These are phyloP conservation scores for Scaptomyza graminum DNA, from an alignment of 1,140 invertebrate genomes.

Conservation along the genomic window DNA sequence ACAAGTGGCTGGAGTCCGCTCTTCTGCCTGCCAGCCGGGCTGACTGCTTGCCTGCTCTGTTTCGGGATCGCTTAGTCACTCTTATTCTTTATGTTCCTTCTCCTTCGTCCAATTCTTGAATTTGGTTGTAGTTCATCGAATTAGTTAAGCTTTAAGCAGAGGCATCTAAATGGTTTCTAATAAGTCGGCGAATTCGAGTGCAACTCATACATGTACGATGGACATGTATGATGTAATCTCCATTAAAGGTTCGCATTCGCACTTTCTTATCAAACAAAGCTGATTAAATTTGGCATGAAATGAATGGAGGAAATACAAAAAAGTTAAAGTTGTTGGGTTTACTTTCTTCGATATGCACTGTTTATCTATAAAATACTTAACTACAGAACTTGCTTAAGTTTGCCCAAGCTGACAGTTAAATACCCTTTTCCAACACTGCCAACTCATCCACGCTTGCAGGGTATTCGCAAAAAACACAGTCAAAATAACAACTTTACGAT, in stretches of 20 bases:
- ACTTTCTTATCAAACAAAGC: constrained; percentile 33
- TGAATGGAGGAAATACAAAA: constrained; percentile 21
- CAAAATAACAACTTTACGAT: constrained; percentile 4
- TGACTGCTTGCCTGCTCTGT: constrained; percentile 13
- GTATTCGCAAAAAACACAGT: neutral
- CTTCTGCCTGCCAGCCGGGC: constrained; percentile 9
- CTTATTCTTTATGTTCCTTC: neutral
- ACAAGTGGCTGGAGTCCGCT: constrained; percentile 60
- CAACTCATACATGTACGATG: no score
- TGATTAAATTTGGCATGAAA: constrained; percentile 30
- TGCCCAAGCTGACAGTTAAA: no score
- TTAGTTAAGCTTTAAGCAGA: neutral
- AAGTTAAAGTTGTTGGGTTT: neutral
- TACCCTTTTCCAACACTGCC: no score
- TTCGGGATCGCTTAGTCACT: constrained; percentile 5
- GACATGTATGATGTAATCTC: constrained; percentile 49
- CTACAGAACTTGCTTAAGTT: no score
- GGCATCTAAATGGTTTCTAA: neutral
- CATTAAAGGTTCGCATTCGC: constrained; percentile 14
- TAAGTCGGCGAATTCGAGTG: no score
- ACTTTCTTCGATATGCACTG: neutral
- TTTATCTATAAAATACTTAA: constrained; percentile 14
- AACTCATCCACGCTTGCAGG: neutral
- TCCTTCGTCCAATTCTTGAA: neutral
- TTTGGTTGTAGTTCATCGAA: neutral